Evolutionary conservation across 2,888 invertebrate species (phyloP).

Genomic region (Melolontha melolontha): DNA sequence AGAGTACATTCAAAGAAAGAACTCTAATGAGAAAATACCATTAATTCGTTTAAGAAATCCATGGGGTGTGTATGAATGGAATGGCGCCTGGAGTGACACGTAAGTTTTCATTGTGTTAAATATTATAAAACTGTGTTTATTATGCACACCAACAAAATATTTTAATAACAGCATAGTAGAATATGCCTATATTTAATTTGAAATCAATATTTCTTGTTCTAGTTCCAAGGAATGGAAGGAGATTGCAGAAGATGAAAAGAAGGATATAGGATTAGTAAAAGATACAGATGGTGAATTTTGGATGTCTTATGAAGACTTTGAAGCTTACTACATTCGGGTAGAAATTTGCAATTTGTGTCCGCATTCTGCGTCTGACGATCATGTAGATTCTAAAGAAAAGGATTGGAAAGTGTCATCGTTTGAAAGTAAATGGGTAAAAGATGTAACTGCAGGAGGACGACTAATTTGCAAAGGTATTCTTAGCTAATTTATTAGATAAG

Average conservation of each 20-base stretch:
- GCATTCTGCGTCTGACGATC: neutral
- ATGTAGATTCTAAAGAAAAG: neutral
- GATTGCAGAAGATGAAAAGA: slow-evolving; percentile 3
- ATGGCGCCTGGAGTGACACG: slow-evolving; percentile 94
- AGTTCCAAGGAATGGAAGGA: slow-evolving; percentile 5
- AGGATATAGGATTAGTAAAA: neutral
- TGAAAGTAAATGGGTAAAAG: slow-evolving; percentile 29
- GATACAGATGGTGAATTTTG: slow-evolving; percentile 21
- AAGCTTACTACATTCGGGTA: slow-evolving; percentile 1
- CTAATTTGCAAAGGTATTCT: neutral
- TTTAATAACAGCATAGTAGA: too few relatives aligned
- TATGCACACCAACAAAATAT: too few relatives aligned
- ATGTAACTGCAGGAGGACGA: slow-evolving; percentile 20
- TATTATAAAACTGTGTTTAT: too few relatives aligned
- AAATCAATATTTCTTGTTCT: neutral
- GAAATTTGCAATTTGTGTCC: slow-evolving; percentile 15
- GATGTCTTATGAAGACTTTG: slow-evolving; percentile 26
- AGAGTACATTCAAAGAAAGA: slow-evolving; percentile 81
- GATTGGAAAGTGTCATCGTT: slow-evolving; percentile 19
- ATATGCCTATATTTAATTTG: too few relatives aligned
- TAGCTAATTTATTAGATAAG: too few relatives aligned
- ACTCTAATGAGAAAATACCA: slow-evolving; percentile 82
- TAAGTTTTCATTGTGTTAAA: neutral
- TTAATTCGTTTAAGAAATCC: slow-evolving; percentile 90
- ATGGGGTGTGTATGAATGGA: slow-evolving; percentile 97